These are phyloP conservation scores for Zaprionus lineosus DNA, from an alignment of 2,888 invertebrate species.

Conservation along the genomic window DNA sequence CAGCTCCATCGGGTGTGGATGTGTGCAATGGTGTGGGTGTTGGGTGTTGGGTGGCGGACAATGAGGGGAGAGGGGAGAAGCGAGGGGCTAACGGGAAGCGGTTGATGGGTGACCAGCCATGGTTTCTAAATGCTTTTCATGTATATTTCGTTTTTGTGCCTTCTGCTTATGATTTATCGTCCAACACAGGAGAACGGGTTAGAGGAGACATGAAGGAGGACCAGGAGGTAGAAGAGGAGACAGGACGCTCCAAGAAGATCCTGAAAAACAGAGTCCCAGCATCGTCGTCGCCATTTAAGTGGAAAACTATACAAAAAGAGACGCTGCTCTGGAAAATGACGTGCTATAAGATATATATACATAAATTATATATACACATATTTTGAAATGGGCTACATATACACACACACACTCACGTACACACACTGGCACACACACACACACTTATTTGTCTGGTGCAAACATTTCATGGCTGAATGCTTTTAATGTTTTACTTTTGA, in stretches of 20 bases:
- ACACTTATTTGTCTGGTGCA: constrained; percentile 32
- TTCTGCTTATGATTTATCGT: constrained; percentile 72
- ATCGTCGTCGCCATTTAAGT: constrained; percentile 42
- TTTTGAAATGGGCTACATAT: constrained; percentile 1
- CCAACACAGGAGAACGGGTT: constrained; percentile 7
- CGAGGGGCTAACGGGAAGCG: not conserved
- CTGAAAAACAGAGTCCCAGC: constrained; percentile 20
- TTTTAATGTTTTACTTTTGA: constrained; percentile 71
- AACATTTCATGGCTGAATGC: constrained; percentile 69
- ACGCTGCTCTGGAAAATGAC: not conserved
- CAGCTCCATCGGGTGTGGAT: no score
- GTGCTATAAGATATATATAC: not conserved
- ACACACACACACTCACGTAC: constrained; percentile 1
- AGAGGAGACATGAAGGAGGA: no score
- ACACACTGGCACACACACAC: constrained; percentile 30
- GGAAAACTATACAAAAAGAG: constrained; percentile 36
- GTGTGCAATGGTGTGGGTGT: no score
- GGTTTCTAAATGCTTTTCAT: constrained; percentile 64
- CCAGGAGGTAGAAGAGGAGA: constrained; percentile 9
- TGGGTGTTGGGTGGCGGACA: constrained; percentile 1
- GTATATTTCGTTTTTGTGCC: constrained; percentile 65
- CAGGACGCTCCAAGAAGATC: constrained; percentile 35
- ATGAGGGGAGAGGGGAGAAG: not conserved
- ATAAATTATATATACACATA: not conserved
- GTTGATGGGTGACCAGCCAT: constrained; percentile 21